phyloP scores from a whole-genome alignment of 1,140 invertebrate genomes.

The Bombus turneri region DNA sequence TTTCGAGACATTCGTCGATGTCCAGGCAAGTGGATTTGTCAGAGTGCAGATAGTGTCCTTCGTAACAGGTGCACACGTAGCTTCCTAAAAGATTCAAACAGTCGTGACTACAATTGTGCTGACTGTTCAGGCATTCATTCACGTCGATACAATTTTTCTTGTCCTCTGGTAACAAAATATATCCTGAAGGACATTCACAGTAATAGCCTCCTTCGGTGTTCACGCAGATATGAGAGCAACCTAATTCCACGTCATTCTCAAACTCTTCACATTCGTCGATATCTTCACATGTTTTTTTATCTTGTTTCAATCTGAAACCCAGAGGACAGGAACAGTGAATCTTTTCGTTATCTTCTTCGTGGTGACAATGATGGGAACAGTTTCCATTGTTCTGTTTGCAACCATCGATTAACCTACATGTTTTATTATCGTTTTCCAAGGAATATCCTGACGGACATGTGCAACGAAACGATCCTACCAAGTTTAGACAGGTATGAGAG shows the following conservation, averaged over 20 bases:
- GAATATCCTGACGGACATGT: conserved; percentile 79
- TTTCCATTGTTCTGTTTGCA: conserved; percentile 81
- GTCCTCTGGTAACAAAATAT: conserved; percentile 85
- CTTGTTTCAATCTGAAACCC: conserved; percentile 86
- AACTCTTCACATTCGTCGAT: conserved; percentile 88
- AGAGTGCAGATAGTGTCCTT: conserved; percentile 88
- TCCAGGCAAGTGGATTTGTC: conserved; percentile 89
- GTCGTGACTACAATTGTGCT: conserved; percentile 87
- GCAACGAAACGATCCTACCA: conserved; percentile 82
- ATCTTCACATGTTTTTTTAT: conserved; percentile 89
- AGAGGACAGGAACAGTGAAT: conserved; percentile 89
- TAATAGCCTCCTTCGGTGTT: conserved; percentile 90
- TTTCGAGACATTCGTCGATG: conserved; percentile 89
- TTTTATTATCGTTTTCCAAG: conserved; percentile 80
- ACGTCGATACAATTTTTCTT: conserved; percentile 87
- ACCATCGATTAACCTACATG: conserved; percentile 75
- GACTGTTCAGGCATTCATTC: conserved; percentile 87
- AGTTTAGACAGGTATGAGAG: conserved; percentile 84
- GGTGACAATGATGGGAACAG: conserved; percentile 83
- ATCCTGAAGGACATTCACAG: conserved; percentile 92
- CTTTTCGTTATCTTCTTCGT: conserved; percentile 84
- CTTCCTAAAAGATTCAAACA: conserved; percentile 86
- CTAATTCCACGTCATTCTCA: conserved; percentile 76
- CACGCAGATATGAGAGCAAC: conserved; percentile 84
- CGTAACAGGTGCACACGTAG: conserved; percentile 89